phyloP scores from a whole-genome alignment of 2,113 vertebrate species.

The Hemichromis elongatus region DNA sequence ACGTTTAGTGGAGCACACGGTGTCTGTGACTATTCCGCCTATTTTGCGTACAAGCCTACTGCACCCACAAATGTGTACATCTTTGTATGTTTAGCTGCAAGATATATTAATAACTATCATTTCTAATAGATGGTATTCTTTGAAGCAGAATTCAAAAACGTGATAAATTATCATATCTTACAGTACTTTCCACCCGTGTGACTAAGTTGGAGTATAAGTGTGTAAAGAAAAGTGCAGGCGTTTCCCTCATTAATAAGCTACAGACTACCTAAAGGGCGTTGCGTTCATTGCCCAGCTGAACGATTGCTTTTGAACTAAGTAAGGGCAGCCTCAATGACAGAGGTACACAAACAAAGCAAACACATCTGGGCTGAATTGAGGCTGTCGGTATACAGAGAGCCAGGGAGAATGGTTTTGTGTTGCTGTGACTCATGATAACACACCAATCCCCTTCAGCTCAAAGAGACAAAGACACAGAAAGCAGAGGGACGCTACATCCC shows the following conservation, averaged over 20 bases:
- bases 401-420: slow-evolving; percentile 44
- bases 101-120: neutral
- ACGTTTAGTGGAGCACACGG: slow-evolving; percentile 25
- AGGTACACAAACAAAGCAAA: slow-evolving; percentile 41
- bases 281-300: slow-evolving; percentile 25
- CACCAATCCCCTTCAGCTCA: slow-evolving; percentile 19
- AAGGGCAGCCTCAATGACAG: slow-evolving; percentile 29
- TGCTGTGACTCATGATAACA: slow-evolving; percentile 48
- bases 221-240: neutral
- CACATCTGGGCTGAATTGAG: slow-evolving; percentile 38
- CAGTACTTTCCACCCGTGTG: neutral
- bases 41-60: slow-evolving; percentile 23
- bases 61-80: neutral
- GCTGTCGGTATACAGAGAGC: slow-evolving; percentile 6
- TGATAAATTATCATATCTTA: neutral
- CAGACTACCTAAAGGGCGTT: slow-evolving; percentile 31
- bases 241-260: slow-evolving; percentile 36
- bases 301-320: slow-evolving; percentile 33
- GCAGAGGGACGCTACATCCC: slow-evolving; percentile 21
- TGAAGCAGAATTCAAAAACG: neutral
- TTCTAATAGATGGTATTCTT: neutral
- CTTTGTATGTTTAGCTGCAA: neutral
- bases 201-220: neutral
- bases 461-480: slow-evolving; percentile 25
- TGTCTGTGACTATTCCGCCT: slow-evolving; percentile 31